A percentile compares a stretch with the other conserved stretches of the same genome.
Conservation (phyloP, 2,113 vertebrate genomes). For the Microcebus ravelobensis region DNA sequence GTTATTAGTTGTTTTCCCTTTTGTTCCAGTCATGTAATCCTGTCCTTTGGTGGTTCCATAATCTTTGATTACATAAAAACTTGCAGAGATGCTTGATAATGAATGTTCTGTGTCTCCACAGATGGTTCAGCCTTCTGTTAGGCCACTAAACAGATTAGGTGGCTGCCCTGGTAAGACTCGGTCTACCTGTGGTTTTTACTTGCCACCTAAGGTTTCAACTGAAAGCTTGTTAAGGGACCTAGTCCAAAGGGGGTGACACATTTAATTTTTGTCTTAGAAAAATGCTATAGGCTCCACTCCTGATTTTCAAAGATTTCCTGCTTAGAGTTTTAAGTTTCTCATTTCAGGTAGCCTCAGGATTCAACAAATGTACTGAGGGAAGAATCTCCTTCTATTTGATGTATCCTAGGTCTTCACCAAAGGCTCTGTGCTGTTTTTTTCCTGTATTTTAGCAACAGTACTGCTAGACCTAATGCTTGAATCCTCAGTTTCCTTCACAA, state of each 20-base stretch:
- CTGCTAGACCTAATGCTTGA: neutral
- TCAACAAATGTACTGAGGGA: neutral
- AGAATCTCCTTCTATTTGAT: neutral
- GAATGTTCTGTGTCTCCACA: neutral
- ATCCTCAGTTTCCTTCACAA: neutral
- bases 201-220: neutral
- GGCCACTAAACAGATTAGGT: neutral
- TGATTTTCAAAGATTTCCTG: conserved; percentile 13
- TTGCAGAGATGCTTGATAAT: neutral
- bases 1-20: neutral
- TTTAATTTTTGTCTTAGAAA: neutral
- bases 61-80: neutral
- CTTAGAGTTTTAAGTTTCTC: neutral
- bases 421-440: neutral
- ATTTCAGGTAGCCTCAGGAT: neutral
- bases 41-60: neutral
- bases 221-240: neutral
- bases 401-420: neutral
- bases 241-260: neutral
- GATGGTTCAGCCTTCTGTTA: neutral
- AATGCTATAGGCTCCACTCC: neutral
- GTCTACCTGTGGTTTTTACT: neutral
- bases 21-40: neutral
- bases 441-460: neutral
- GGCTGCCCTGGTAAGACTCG: neutral